Evolutionary conservation across 2,797 vertebrate species (phyloP).

Genomic region (Dicrostonyx torquatus): DNA sequence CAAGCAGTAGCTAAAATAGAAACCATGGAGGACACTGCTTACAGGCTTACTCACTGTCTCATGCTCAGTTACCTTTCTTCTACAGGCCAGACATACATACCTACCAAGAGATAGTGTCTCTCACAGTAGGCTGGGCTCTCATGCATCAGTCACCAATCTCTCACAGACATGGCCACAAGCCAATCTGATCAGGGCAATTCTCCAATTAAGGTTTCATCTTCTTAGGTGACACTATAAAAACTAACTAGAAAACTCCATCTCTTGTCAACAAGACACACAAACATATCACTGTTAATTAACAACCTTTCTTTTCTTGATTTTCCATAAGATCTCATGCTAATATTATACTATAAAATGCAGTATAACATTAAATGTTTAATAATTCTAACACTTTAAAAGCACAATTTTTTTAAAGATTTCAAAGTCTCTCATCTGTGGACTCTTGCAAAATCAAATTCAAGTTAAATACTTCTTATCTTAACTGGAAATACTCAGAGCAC

Average conservation of each 20-base stretch:
- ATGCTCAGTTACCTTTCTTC: not conserved
- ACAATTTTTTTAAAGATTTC: not conserved
- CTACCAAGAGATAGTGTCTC: not conserved
- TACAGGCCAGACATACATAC: not conserved
- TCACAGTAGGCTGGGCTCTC: not conserved
- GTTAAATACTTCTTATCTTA: not conserved
- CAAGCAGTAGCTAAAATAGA: not conserved
- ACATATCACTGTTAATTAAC: not conserved
- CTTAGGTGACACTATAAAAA: not conserved
- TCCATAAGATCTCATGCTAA: not conserved
- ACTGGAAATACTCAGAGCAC: not conserved
- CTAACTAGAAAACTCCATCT: not conserved
- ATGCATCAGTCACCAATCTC: not conserved
- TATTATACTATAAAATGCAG: not conserved
- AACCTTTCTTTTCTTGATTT: not conserved
- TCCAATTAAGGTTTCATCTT: not conserved
- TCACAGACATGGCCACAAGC: not conserved
- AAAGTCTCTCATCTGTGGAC: not conserved
- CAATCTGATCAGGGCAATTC: not conserved
- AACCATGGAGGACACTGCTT: not conserved
- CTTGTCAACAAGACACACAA: not conserved
- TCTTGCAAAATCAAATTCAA: not conserved
- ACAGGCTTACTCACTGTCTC: not conserved
- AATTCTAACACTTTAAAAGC: not conserved
- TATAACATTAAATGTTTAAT: not conserved